A percentile compares a stretch with the other conserved stretches of the same genome.
These are phyloP conservation scores for Leptinotarsa lineolata DNA, from an alignment of 1,140 invertebrate species.

Conservation along the genomic window DNA sequence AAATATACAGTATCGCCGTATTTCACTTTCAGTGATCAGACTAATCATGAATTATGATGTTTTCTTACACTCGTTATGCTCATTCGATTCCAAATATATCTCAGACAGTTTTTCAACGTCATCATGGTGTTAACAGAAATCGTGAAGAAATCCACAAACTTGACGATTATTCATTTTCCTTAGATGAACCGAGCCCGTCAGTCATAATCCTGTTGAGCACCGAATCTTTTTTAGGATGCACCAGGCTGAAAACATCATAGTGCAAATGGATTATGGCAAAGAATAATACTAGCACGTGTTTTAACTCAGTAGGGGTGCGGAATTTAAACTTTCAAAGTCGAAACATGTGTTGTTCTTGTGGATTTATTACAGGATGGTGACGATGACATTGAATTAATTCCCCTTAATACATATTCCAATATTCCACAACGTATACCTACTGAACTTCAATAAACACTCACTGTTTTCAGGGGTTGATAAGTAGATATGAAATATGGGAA, in stretches of 20 bases:
- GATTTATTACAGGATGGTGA: slow-evolving; percentile 8
- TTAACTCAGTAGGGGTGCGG: slow-evolving; percentile 16
- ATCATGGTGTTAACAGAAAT: neutral
- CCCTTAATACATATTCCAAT: neutral
- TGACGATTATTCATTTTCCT: neutral
- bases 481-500: neutral
- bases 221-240: slow-evolving; percentile 3
- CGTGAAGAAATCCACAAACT: neutral
- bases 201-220: neutral
- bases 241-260: slow-evolving; percentile 20
- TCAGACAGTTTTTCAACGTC: too few relatives aligned
- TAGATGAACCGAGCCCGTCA: neutral
- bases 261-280: slow-evolving; percentile 22
- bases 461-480: neutral
- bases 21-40: too few relatives aligned
- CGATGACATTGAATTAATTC: neutral
- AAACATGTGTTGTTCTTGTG: slow-evolving; percentile 24
- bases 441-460: neutral
- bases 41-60: too few relatives aligned
- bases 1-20: too few relatives aligned
- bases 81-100: too few relatives aligned
- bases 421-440: neutral
- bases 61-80: too few relatives aligned
- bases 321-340: slow-evolving; percentile 19
- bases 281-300: slow-evolving; percentile 25